phyloP scores from a whole-genome alignment of 2,113 vertebrate species.

The Solea solea region DNA sequence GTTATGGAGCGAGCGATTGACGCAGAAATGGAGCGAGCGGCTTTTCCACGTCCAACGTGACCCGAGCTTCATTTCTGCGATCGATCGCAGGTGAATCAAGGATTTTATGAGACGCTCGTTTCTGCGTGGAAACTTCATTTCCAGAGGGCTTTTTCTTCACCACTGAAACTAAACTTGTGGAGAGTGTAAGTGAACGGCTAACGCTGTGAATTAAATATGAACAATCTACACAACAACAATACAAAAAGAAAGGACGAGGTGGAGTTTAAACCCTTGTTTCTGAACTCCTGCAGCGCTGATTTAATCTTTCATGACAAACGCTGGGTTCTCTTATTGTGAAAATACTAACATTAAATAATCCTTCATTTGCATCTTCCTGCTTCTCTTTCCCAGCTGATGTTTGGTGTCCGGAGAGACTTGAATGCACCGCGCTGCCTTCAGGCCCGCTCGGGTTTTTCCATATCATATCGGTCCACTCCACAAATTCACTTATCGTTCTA shows the following conservation, averaged over 20 bases:
- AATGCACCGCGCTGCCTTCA: constrained; percentile 30
- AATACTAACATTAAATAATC: not conserved
- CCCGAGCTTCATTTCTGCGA: too few relatives aligned
- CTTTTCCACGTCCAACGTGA: too few relatives aligned
- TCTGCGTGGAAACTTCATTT: too few relatives aligned
- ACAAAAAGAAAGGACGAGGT: not conserved
- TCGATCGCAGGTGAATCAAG: too few relatives aligned
- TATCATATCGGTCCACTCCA: not conserved
- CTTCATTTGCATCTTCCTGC: not conserved
- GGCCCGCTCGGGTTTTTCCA: constrained; percentile 29
- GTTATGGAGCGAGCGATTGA: too few relatives aligned
- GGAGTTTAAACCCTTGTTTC: not conserved
- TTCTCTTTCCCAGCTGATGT: not conserved
- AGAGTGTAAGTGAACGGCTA: not conserved
- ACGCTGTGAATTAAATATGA: not conserved
- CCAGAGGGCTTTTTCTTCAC: too few relatives aligned
- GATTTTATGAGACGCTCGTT: too few relatives aligned
- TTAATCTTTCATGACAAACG: not conserved
- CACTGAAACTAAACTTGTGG: not conserved
- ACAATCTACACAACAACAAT: not conserved
- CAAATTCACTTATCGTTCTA: too few relatives aligned
- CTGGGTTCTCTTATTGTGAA: not conserved
- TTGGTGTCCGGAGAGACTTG: constrained; percentile 3
- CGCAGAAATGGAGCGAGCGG: too few relatives aligned
- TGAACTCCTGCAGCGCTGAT: not conserved